Percentiles rank a stretch among this genome's conserved stretches.
Conservation (phyloP, 1,140 invertebrate genomes). For the Micrasema minimum region DNA sequence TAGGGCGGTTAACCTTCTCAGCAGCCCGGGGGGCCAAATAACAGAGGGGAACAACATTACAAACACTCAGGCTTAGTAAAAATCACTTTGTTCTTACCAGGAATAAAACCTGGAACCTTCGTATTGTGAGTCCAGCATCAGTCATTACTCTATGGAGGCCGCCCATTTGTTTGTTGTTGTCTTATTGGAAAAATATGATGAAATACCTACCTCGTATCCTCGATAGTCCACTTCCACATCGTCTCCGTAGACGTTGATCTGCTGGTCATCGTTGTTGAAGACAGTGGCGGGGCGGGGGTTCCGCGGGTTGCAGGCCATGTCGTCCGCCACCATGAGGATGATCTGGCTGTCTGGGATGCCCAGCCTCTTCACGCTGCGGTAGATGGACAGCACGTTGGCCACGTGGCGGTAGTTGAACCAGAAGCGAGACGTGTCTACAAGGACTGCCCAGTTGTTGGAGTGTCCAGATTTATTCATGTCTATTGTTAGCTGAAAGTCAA, state of each 20-base stretch:
- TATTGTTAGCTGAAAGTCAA: conserved; percentile 60
- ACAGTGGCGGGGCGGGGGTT: conserved; percentile 98
- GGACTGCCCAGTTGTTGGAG: conserved; percentile 99
- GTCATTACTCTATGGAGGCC: no score
- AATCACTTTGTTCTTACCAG: no score
- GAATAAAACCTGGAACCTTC: no score
- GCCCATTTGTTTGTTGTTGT: no score
- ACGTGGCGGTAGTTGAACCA: conserved; percentile 99
- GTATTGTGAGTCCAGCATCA: no score
- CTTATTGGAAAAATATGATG: no score
- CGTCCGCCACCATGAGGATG: conserved; percentile 98
- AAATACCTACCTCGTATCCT: conserved; percentile 96
- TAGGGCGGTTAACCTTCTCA: no score
- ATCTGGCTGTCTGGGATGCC: conserved; percentile 98
- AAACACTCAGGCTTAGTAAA: no score
- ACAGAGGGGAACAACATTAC: no score
- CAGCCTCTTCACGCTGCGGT: conserved; percentile 95
- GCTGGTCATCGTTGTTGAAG: conserved; percentile 97
- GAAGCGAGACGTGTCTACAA: conserved; percentile 97
- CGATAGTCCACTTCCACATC: conserved; percentile 99
- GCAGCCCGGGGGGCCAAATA: no score
- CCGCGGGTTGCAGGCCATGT: conserved; percentile 98
- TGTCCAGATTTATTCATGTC: conserved; percentile 72
- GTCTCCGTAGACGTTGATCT: conserved; percentile 99
- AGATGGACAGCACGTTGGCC: conserved; percentile 98